Conservation (phyloP, 2,113 vertebrate species). For the Anhinga rufa region DNA sequence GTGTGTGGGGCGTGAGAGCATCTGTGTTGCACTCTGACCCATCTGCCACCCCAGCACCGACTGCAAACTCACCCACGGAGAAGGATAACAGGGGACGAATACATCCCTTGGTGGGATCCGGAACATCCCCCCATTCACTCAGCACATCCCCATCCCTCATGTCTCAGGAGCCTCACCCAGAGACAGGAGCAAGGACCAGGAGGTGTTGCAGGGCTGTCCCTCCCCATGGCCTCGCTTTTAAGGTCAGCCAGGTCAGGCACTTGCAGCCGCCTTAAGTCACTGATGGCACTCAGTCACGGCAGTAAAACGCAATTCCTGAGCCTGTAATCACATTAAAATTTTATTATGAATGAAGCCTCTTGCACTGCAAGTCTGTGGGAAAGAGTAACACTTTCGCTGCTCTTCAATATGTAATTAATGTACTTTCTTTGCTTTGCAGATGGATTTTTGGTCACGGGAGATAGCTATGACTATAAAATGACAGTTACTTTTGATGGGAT, state of each 20-base stretch:
- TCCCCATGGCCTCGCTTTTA: background rate
- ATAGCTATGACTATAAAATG: background rate
- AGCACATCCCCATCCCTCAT: background rate
- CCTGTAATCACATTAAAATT: background rate
- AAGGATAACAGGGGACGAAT: background rate
- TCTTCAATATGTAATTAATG: background rate
- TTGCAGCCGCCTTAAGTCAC: background rate
- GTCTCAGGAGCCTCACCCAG: background rate
- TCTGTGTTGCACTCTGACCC: background rate
- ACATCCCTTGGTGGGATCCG: background rate
- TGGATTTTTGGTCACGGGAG: background rate
- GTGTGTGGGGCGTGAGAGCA: background rate
- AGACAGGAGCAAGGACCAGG: background rate
- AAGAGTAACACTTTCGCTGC: background rate
- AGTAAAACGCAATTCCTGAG: background rate
- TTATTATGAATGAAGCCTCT: background rate
- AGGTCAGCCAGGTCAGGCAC: background rate
- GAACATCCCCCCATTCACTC: too few species aligned
- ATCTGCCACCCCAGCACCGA: background rate
- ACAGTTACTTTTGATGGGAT: background rate
- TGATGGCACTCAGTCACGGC: rapidly evolving
- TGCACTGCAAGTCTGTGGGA: background rate
- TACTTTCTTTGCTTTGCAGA: slow-evolving; percentile 20
- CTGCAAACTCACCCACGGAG: background rate
- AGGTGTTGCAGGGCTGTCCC: background rate